Evolutionary conservation across 2,888 invertebrate genomes (phyloP).

Genomic region (Lysandra coridon): DNA sequence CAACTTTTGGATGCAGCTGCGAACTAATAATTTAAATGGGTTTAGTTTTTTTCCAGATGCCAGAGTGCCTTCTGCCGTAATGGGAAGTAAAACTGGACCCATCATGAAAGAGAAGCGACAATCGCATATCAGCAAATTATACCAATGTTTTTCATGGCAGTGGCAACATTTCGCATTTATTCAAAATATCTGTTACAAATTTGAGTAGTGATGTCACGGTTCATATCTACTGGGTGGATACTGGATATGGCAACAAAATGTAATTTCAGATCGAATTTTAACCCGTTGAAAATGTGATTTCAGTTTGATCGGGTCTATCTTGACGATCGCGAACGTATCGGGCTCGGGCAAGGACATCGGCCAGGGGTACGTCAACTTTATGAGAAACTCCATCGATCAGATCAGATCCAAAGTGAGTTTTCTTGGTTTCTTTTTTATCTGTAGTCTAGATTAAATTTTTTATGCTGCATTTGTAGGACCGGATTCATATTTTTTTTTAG

Average conservation of each 20-base stretch:
- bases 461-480: too few species aligned
- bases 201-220: too few species aligned
- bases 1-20: background rate
- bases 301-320: slow-evolving; percentile 74
- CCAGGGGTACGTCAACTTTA: slow-evolving; percentile 98
- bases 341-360: slow-evolving; percentile 98
- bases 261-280: background rate
- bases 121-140: too few species aligned
- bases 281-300: slow-evolving; percentile 37
- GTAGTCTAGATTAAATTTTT: too few species aligned
- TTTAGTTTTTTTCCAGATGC: background rate
- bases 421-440: background rate
- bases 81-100: background rate
- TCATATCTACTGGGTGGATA: background rate
- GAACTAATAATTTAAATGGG: background rate
- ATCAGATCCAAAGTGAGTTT: slow-evolving; percentile 93
- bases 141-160: background rate
- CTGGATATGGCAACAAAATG: background rate
- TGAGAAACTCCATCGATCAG: slow-evolving; percentile 98
- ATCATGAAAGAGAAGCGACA: background rate
- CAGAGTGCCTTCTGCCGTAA: background rate
- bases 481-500: too few species aligned
- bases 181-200: too few species aligned
- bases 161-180: background rate
- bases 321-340: slow-evolving; percentile 88